phyloP scores from a whole-genome alignment of 2,113 vertebrate genomes.

The Corvus cornix region DNA sequence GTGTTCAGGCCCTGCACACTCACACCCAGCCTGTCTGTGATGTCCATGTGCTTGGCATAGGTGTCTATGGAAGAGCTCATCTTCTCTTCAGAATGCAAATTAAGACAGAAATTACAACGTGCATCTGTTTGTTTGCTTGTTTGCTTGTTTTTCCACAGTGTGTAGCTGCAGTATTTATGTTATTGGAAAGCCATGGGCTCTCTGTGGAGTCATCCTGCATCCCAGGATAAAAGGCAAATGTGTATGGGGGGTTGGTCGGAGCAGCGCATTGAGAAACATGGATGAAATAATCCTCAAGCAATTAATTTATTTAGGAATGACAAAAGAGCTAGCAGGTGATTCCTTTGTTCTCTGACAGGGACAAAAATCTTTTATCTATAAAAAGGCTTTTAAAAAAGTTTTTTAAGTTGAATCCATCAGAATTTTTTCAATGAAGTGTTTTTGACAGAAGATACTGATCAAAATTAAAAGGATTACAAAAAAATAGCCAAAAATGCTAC shows the following conservation, averaged over 20 bases:
- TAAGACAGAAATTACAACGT: neutral
- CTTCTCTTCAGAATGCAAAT: neutral
- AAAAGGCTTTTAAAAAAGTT: neutral
- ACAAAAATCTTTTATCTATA: neutral
- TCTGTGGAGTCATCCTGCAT: neutral
- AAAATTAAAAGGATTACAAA: neutral
- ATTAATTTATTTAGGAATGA: conserved; percentile 8
- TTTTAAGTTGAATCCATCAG: neutral
- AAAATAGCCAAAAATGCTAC: neutral
- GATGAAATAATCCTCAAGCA: neutral
- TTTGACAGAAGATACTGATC: neutral
- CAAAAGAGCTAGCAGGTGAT: neutral
- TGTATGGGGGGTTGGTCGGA: neutral
- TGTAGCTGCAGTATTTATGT: neutral
- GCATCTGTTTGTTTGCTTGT: neutral
- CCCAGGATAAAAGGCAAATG: neutral
- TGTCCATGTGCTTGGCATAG: neutral
- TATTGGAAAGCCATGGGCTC: neutral
- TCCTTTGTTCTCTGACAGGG: neutral
- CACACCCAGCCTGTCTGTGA: neutral
- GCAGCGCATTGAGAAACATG: neutral
- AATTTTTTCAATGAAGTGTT: neutral
- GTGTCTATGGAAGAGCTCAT: neutral
- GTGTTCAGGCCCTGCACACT: neutral
- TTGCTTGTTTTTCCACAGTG: neutral